A percentile compares a stretch with the other conserved stretches of the same genome.
Conservation (phyloP, 2,888 invertebrate species). For the Ochropacha duplaris region DNA sequence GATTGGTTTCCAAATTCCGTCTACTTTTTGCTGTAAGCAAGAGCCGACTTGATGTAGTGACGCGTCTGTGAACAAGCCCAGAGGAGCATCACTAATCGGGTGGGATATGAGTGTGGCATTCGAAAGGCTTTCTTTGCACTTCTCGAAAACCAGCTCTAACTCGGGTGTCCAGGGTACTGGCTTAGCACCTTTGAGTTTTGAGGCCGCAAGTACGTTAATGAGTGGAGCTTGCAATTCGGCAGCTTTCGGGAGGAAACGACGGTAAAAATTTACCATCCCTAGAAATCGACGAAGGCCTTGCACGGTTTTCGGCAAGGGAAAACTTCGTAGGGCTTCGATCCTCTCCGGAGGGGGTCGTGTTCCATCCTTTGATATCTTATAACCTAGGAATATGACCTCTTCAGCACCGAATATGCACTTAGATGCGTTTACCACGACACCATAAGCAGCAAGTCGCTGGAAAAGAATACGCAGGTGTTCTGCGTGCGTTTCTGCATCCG, state of each 20-base stretch:
- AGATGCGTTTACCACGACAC: conserved; percentile 13
- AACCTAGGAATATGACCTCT: too few species aligned
- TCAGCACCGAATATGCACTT: conserved; percentile 11
- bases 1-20: conserved; percentile 11
- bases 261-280: not conserved
- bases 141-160: not conserved
- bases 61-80: conserved; percentile 14
- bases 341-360: not conserved
- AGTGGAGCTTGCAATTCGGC: not conserved
- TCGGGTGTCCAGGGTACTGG: not conserved
- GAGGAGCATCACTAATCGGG: not conserved
- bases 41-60: conserved; percentile 11
- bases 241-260: not conserved
- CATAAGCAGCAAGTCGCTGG: conserved; percentile 12
- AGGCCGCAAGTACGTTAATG: not conserved
- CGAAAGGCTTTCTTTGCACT: not conserved
- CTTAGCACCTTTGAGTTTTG: not conserved
- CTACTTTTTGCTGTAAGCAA: conserved; percentile 12
- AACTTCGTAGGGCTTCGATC: not conserved
- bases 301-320: not conserved
- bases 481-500: too few species aligned
- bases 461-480: conserved; percentile 12
- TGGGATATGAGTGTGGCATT: not conserved
- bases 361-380: not conserved
- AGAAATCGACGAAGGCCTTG: not conserved